Evolutionary conservation across 2,797 vertebrate genomes (phyloP).

Genomic region (Amniataba percoides): DNA sequence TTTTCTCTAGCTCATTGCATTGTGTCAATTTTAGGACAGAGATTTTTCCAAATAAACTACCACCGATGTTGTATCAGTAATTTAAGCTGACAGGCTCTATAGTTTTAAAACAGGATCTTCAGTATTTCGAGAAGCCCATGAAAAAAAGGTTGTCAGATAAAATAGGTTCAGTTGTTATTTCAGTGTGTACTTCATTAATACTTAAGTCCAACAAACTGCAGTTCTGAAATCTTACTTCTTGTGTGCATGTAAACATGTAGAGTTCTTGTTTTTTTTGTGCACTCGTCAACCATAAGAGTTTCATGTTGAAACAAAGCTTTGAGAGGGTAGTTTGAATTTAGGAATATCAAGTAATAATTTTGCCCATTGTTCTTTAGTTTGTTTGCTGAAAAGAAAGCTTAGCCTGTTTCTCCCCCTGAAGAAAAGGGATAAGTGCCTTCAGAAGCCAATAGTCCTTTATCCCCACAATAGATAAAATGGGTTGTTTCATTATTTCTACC

Average conservation of each 20-base stretch:
- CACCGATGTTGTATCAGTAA: no score
- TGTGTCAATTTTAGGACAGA: no score
- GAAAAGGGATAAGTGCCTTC: neutral
- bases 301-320: neutral
- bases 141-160: no score
- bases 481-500: neutral
- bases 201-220: neutral
- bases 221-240: neutral
- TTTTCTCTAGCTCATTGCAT: no score
- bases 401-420: neutral
- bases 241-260: neutral
- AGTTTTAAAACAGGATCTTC: no score
- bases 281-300: neutral
- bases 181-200: neutral
- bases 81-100: no score
- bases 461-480: neutral
- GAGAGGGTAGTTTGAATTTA: neutral
- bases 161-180: no score
- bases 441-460: neutral
- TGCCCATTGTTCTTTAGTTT: neutral
- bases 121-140: no score
- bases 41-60: no score
- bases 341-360: neutral
- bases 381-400: neutral
- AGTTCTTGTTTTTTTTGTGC: neutral